These are phyloP conservation scores for Cuniculus paca DNA, from an alignment of 2,797 vertebrate species.

Conservation along the genomic window DNA sequence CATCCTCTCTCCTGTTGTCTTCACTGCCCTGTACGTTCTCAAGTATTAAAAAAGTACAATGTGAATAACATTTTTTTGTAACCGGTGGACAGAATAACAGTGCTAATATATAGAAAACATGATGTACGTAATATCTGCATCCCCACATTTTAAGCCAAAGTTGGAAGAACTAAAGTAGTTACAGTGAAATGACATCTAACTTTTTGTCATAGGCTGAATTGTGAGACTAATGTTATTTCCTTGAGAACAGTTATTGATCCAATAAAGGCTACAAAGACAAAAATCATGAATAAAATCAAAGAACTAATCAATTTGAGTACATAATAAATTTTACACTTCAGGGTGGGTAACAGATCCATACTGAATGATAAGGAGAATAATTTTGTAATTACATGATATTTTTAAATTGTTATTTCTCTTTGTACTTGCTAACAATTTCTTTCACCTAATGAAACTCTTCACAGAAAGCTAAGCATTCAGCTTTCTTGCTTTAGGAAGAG, in stretches of 20 bases:
- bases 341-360: neutral
- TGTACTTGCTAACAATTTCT: neutral
- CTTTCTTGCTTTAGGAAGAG: neutral
- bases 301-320: neutral
- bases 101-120: neutral
- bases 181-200: neutral
- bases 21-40: neutral
- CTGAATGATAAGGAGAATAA: neutral
- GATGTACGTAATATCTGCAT: neutral
- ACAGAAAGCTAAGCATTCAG: neutral
- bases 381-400: neutral
- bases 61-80: neutral
- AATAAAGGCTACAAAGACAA: neutral
- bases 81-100: neutral
- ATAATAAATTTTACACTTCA: neutral
- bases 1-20: neutral
- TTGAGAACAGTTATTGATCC: neutral
- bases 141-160: neutral
- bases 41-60: no score
- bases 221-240: neutral
- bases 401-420: neutral
- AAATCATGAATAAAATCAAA: neutral
- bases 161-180: neutral
- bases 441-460: neutral
- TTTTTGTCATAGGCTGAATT: neutral